Conservation (phyloP, 2,797 vertebrate genomes). For the Mus spretus region DNA sequence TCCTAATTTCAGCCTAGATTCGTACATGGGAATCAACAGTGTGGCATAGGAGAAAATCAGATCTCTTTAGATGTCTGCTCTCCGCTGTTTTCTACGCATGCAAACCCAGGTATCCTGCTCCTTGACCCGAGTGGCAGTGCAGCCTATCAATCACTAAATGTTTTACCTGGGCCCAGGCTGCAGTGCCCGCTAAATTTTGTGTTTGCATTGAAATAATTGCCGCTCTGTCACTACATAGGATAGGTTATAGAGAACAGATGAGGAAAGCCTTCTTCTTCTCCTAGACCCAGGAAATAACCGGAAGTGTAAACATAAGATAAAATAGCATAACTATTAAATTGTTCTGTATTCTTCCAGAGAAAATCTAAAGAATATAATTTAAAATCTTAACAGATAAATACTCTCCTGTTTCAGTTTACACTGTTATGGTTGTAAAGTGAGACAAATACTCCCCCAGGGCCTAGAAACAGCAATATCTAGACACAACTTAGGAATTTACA, state of each 20-base stretch:
- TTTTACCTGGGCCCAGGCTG: not conserved
- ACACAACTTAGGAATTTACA: not conserved
- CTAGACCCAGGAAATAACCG: not conserved
- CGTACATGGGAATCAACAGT: not conserved
- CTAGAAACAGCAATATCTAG: not conserved
- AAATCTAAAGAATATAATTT: slow-evolving; percentile 45
- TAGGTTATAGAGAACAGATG: slow-evolving; percentile 12
- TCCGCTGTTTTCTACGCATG: not conserved
- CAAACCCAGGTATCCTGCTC: not conserved
- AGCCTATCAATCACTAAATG: slow-evolving; percentile 12
- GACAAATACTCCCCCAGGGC: not conserved
- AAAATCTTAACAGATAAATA: not conserved
- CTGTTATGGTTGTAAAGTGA: not conserved
- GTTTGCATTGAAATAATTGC: slow-evolving; percentile 62
- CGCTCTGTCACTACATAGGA: slow-evolving; percentile 5
- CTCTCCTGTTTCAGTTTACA: slow-evolving; percentile 42
- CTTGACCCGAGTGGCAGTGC: not conserved
- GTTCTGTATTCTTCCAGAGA: slow-evolving; percentile 56
- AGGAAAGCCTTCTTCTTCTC: not conserved
- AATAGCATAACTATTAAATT: slow-evolving; percentile 18
- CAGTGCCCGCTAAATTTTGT: slow-evolving; percentile 20
- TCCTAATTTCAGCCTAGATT: slow-evolving; percentile 1
- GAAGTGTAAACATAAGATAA: not conserved
- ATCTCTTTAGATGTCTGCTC: not conserved
- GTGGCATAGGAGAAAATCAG: not conserved